Evolutionary conservation across 2,888 invertebrate species (phyloP), one percentile per base, ranked within the genome.

Genomic region (Drosophila tripunctata): DNA sequence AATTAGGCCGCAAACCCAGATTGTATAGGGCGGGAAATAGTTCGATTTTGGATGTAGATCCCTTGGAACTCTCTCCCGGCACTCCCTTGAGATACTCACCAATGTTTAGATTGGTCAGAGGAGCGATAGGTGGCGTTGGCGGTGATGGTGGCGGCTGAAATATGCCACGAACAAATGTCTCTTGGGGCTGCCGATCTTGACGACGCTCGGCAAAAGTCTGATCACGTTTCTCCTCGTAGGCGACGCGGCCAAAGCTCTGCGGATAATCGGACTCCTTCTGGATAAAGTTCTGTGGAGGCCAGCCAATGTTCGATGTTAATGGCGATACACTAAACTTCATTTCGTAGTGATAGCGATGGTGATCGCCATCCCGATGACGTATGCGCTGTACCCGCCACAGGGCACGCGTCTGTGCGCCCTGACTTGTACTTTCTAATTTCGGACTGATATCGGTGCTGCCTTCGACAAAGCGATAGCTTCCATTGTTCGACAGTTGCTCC

Each of bases 371-470:
- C 56, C 93, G 92, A 88, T 95, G 95, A 36, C 95, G 91, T 50
- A 94, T 93, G 50, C 95, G 92, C 89, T 94, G 94, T 3, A 95
- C 94, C 0, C 94, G 93, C 95, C 95, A 95, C 56, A 94, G 89
- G 0, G 95, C 95, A 80, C 93, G 92, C 3, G 94, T 92, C 56
- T 90, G 89, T 44, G 41, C 68, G 65, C 62, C 88, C 81, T n/a
- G n/a, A n/a, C n/a, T n/a, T n/a, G n/a, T n/a, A n/a, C n/a, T n/a
- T n/a, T n/a, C n/a, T n/a, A n/a, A n/a, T n/a, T n/a, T n/a, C n/a
- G n/a, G n/a, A n/a, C n/a, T n/a, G n/a, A n/a, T n/a, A 45, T 21
- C 62, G 19, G 57, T 45, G 38, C 17, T 27, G 7, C 89, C 90
- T 70, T 94, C 94, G 0, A 93, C 90, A 78, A 95, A 95, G 35